Conservation (phyloP, 1,140 invertebrate species). For the Andricus grossulariae region DNA sequence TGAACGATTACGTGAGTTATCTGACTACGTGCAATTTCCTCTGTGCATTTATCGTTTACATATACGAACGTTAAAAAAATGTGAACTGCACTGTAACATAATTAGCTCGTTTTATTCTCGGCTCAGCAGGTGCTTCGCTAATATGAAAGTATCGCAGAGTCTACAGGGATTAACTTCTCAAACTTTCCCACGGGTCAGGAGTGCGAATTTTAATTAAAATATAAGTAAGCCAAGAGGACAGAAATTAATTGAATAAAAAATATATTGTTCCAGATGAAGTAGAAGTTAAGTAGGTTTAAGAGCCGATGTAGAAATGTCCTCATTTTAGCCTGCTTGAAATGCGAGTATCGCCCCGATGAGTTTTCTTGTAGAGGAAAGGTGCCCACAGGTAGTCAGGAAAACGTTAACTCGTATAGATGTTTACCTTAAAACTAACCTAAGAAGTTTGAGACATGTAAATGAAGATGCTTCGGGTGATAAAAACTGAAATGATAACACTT, state of each 20-base stretch:
- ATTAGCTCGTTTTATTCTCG: constrained; percentile 55
- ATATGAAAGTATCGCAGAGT: constrained; percentile 51
- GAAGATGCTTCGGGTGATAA: too few species aligned
- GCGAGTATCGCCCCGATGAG: too few species aligned
- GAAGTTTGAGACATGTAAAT: too few species aligned
- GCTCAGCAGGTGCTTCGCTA: constrained; percentile 48
- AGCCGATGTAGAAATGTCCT: too few species aligned
- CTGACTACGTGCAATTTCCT: not conserved
- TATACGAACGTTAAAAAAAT: not conserved
- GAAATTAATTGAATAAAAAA: constrained; percentile 51
- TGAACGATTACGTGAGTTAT: constrained; percentile 7
- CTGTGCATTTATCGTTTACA: not conserved
- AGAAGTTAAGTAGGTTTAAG: too few species aligned
- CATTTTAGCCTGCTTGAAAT: too few species aligned
- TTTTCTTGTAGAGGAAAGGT: too few species aligned
- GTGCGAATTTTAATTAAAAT: constrained; percentile 58
- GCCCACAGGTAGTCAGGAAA: too few species aligned
- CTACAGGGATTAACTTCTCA: constrained; percentile 56
- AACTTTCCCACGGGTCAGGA: constrained; percentile 49
- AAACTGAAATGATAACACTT: too few species aligned
- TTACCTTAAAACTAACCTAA: too few species aligned
- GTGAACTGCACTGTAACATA: constrained; percentile 45
- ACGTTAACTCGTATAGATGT: too few species aligned
- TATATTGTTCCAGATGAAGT: not conserved
- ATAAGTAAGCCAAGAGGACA: constrained; percentile 49